A percentile compares a stretch with the other conserved stretches of the same genome.
These are phyloP conservation scores for Limnephilus rhombicus DNA, from an alignment of 2,888 invertebrate species.

Conservation along the genomic window DNA sequence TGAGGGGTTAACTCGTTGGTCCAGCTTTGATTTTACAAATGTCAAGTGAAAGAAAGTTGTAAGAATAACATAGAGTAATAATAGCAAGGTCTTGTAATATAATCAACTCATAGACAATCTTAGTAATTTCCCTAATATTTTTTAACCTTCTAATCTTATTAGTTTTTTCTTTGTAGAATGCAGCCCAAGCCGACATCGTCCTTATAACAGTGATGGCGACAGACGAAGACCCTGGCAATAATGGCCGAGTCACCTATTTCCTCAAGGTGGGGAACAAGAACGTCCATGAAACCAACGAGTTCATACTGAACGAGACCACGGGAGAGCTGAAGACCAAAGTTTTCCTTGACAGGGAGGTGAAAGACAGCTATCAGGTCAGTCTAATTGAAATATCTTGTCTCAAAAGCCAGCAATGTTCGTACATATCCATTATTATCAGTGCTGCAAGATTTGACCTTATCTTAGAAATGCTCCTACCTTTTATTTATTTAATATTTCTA, in stretches of 20 bases:
- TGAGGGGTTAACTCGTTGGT: too few species aligned
- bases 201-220: constrained; percentile 89
- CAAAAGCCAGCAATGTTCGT: background rate
- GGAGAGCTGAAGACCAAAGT: constrained; percentile 90
- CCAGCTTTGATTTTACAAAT: too few species aligned
- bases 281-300: constrained; percentile 89
- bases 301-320: constrained; percentile 85
- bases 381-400: background rate
- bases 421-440: too few species aligned
- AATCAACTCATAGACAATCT: too few species aligned
- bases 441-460: too few species aligned
- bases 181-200: constrained; percentile 85
- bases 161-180: constrained; percentile 76
- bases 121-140: too few species aligned
- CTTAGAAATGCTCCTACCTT: too few species aligned
- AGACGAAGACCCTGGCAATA: constrained; percentile 90
- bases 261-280: constrained; percentile 87
- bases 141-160: constrained; percentile 65
- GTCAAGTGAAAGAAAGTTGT: too few species aligned
- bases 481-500: too few species aligned
- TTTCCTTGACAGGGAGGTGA: constrained; percentile 86
- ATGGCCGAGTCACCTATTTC: constrained; percentile 90
- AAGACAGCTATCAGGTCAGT: constrained; percentile 74
- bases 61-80: too few species aligned
- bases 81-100: too few species aligned